Evolutionary conservation across 2,113 vertebrate species (phyloP).

Genomic region (Misgurnus mizolepis): DNA sequence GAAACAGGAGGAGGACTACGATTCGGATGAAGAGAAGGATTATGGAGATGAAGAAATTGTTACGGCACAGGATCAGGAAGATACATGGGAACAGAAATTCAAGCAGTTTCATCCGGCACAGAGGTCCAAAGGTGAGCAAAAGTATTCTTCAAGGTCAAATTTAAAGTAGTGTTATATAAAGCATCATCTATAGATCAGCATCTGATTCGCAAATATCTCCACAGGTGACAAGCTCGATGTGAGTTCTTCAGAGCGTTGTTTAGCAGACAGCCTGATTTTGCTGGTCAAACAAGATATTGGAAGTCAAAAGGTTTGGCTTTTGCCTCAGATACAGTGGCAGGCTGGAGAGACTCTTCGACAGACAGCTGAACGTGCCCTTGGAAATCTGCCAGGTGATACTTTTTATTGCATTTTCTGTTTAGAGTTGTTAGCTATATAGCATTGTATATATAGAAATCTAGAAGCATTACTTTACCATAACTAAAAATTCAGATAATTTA

Average conservation of each 20-base stretch:
- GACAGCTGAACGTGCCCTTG: slow-evolving; percentile 85
- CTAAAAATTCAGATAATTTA: too few species aligned
- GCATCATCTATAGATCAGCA: background rate
- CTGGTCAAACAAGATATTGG: slow-evolving; percentile 84
- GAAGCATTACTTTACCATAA: too few species aligned
- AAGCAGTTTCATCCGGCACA: slow-evolving; percentile 72
- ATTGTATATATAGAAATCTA: too few species aligned
- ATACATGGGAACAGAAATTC: slow-evolving; percentile 89
- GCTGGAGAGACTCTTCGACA: slow-evolving; percentile 85
- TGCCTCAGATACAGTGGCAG: slow-evolving; percentile 89
- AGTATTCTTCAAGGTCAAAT: too few species aligned
- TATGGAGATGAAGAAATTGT: slow-evolving; percentile 66
- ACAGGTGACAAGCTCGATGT: slow-evolving; percentile 77
- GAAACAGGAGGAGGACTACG: slow-evolving; percentile 71
- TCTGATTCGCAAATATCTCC: slow-evolving; percentile 14
- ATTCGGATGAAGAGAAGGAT: slow-evolving; percentile 78
- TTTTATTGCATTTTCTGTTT: background rate
- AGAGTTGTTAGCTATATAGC: too few species aligned
- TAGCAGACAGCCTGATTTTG: slow-evolving; percentile 82
- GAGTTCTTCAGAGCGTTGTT: slow-evolving; percentile 77
- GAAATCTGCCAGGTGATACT: slow-evolving; percentile 74
- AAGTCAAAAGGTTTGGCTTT: slow-evolving; percentile 82
- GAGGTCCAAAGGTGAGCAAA: slow-evolving; percentile 75
- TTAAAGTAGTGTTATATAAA: background rate
- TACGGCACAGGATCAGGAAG: slow-evolving; percentile 86